Evolutionary conservation across 1,140 invertebrate genomes (phyloP), one percentile per base, ranked within the genome.

Genomic region (Apis florea): DNA sequence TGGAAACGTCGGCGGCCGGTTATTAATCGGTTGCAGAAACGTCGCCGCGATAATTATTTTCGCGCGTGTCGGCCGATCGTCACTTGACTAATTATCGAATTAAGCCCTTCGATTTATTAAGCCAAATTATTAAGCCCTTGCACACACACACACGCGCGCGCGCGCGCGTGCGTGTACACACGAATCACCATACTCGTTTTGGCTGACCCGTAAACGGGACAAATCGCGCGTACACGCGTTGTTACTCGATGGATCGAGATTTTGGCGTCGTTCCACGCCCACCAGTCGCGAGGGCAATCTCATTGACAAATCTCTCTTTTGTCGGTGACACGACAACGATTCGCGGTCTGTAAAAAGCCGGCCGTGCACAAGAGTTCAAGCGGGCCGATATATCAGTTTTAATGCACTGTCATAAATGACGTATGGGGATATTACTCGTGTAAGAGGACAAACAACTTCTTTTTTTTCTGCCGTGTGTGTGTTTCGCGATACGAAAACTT

Each of bases 261-360:
- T 54, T 86, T 86, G 84, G 85, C 85, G 10, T 10, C 2, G 67
- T 47, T 85, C 81, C 85, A 86, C 24, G 47, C 76, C 10, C 6
- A 69, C 21, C 83, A 67, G 17, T 61, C 40, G 24, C 76, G 73
- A 85, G 56, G 56, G 63, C 83, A 72, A 82, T 79, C 81, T 85
- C 68, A 79, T 79, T 85, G 84, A 83, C 76, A 79, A 86, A 86
- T 85, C 76, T 83, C 59, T 40, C 58, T 74, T 78, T 85, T 59
- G 77, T 24, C 56, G 59, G 68, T 74, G 69, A 82, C 69, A n/a
- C 69, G 69, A 40, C 53, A 26, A 56, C 31, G 31, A 56, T 56
- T 82, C 51, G 19, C 40, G n/a, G 21, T 11, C 53, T n/a, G 53
- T 56, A 72, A 72, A 79, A 79, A 79, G 4, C 49, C 21, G 49